Base-by-base conservation (phyloP, 2,888 invertebrate species). In the Kuschelorhynchus macadamiae region DNA sequence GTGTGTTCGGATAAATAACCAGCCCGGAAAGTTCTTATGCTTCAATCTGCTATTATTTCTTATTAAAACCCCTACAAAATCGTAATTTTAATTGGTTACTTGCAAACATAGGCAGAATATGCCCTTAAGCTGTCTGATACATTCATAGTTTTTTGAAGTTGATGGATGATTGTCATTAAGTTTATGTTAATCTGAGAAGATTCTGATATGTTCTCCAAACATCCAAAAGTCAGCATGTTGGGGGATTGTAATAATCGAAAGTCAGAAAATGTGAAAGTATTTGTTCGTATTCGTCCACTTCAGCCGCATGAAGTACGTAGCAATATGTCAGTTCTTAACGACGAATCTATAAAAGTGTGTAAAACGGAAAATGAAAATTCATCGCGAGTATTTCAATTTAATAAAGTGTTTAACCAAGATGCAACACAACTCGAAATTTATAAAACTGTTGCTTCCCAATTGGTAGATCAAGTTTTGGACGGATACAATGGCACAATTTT, bases 401-500 rank as follows among this genome's bases (percentile, higher is more conserved):
- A 97, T 82, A 91, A 92, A 20, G 94, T 97, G 11, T 98, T 97
- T 82, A 93, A 92, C 56, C 88, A 88, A 17, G 89, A 91, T 72
- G 92, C 94, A 0, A 90, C 91, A 66, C 93, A 94, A 88, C 87
- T 94, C 81, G 97, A 97, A 81, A 89, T 98, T 44, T 98, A 98
- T 85, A 93, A 97, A 76, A 91, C 94, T 78, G 94, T 96, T 0
- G 97, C 98, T 0, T 88, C 95, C 42, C 97, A 97, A 0, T 96
- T 98, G 72, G 95, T 98, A 1, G 95, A 97, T 69, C 95, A 95
- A 82, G 96, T 97, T 1, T 86, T 98, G 1, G 92, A 91, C 74
- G 97, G 97, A 0, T 98, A 96, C 85, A 98, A 98, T 85, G 97
- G 97, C 72, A 92, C 91, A 0, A 93, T 94, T 74, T 89, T 94